Conservation (phyloP, 1,140 invertebrate species). For the Lordiphosa stackelbergi region DNA sequence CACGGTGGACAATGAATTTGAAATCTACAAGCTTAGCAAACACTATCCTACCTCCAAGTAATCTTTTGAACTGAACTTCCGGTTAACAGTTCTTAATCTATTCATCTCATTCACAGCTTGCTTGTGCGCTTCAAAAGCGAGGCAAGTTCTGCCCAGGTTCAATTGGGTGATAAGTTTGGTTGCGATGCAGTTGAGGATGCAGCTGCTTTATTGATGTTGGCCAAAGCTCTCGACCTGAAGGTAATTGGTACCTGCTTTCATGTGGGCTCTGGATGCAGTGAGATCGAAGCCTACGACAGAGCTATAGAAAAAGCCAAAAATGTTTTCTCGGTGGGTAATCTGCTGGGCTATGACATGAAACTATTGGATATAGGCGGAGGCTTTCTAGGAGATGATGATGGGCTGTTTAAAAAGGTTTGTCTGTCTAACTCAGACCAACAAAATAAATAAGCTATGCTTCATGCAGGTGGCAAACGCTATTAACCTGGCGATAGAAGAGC, state of each 20-base stretch:
- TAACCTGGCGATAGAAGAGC: slow-evolving; percentile 87
- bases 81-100: neutral
- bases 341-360: slow-evolving; percentile 84
- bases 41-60: slow-evolving; percentile 89
- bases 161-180: slow-evolving; percentile 96
- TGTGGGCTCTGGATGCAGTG: slow-evolving; percentile 90
- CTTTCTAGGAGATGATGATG: slow-evolving; percentile 86
- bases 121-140: slow-evolving; percentile 95
- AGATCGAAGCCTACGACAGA: slow-evolving; percentile 85
- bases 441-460: neutral
- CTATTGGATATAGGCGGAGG: slow-evolving; percentile 93
- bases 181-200: slow-evolving; percentile 90
- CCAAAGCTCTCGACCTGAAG: slow-evolving; percentile 79
- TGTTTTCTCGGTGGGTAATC: slow-evolving; percentile 84
- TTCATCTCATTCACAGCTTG: slow-evolving; percentile 79
- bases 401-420: slow-evolving; percentile 81
- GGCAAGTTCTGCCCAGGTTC: slow-evolving; percentile 91
- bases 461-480: slow-evolving; percentile 81
- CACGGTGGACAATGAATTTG: slow-evolving; percentile 97
- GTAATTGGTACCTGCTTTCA: slow-evolving; percentile 89
- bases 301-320: slow-evolving; percentile 83
- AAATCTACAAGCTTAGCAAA: slow-evolving; percentile 94
- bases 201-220: slow-evolving; percentile 86
- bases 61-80: slow-evolving; percentile 12
- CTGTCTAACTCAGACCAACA: no score